Evolutionary conservation across 2,797 vertebrate genomes (phyloP).

Genomic region (Sebastes hubbsi): DNA sequence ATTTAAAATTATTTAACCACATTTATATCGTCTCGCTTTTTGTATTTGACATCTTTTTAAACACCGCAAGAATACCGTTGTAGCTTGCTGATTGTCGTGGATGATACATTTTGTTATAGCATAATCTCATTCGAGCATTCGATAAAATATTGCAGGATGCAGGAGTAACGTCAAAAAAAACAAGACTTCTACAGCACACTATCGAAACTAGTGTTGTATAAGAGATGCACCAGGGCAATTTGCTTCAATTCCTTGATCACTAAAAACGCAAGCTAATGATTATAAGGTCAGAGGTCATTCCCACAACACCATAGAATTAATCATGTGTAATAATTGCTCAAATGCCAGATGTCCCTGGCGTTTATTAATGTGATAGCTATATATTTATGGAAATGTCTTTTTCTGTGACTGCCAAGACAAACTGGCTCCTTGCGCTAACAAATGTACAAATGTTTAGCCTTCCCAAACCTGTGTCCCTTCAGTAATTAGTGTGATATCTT

Average conservation of each 20-base stretch:
- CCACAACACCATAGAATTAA: neutral
- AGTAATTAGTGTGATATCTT: constrained; percentile 65
- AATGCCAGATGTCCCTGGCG: neutral
- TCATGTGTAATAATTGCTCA: neutral
- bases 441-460: constrained; percentile 51
- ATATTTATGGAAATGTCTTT: constrained; percentile 14
- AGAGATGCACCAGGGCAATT: neutral
- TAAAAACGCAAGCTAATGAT: neutral
- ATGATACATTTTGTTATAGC: neutral
- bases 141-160: neutral
- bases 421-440: constrained; percentile 40
- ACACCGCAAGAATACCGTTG: neutral
- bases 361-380: neutral
- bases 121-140: neutral
- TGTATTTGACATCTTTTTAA: neutral
- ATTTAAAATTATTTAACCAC: too few species aligned
- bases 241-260: neutral
- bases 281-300: neutral
- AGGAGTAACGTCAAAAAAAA: neutral
- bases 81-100: neutral
- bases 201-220: neutral
- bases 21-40: too few species aligned
- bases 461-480: constrained; percentile 52
- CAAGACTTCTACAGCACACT: neutral
- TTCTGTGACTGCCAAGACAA: constrained; percentile 37